phyloP scores from a whole-genome alignment of 2,888 invertebrate genomes.

The Himalopsyche kuldschensis region DNA sequence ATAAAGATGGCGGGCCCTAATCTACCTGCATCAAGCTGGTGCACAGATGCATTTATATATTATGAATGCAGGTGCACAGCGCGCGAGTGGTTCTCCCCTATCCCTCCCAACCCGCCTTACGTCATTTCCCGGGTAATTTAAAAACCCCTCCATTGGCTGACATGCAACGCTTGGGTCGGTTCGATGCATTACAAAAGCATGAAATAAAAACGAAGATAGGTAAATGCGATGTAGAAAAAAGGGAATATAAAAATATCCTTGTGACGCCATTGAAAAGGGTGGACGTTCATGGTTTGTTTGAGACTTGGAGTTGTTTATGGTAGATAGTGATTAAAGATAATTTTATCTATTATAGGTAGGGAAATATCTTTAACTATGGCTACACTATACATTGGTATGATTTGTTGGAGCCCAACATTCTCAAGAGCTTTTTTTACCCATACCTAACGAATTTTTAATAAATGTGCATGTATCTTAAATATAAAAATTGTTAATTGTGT shows the following conservation, averaged over 20 bases:
- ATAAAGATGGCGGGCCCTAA: too few species aligned
- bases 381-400: too few species aligned
- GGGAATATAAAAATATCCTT: background rate
- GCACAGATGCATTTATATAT: background rate
- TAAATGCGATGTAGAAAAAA: background rate
- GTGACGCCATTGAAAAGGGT: background rate
- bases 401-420: too few species aligned
- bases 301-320: background rate
- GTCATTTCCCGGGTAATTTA: background rate
- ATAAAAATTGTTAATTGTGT: too few species aligned
- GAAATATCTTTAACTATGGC: too few species aligned
- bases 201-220: background rate
- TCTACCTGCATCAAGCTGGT: background rate
- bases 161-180: background rate
- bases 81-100: constrained; percentile 11
- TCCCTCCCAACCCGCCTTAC: background rate
- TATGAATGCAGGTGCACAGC: constrained; percentile 19
- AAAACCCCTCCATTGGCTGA: background rate
- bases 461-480: too few species aligned
- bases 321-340: background rate
- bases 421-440: too few species aligned
- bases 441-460: too few species aligned
- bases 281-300: background rate
- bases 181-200: background rate
- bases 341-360: background rate